Conservation (phyloP, 53 echinoderm and acorn worm species). For the Hippasteria phrygiana region DNA sequence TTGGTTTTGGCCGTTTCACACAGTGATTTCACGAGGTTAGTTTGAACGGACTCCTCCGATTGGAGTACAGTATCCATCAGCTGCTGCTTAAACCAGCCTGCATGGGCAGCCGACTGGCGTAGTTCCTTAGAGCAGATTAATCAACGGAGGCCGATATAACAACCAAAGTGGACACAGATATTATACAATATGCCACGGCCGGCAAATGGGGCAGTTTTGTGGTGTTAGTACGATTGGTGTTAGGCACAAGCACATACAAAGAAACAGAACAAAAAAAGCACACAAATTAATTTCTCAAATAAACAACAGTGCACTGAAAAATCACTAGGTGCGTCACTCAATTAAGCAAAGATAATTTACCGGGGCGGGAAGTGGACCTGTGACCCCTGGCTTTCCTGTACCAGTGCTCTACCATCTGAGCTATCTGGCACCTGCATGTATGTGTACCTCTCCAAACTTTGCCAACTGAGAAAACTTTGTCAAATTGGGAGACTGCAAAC, state of each 20-base stretch:
- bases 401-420: too few species aligned
- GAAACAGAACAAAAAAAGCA: not conserved
- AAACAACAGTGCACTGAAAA: too few species aligned
- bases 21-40: slow-evolving; percentile 46
- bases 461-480: too few species aligned
- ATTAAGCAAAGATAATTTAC: too few species aligned
- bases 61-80: slow-evolving; percentile 40
- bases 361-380: too few species aligned
- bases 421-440: too few species aligned
- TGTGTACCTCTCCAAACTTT: too few species aligned
- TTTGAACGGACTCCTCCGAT: slow-evolving; percentile 39
- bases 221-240: slow-evolving; percentile 5
- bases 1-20: slow-evolving; percentile 44
- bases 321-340: too few species aligned
- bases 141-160: not conserved
- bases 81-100: slow-evolving; percentile 55
- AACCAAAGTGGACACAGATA: not conserved
- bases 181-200: not conserved
- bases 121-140: slow-evolving; percentile 9
- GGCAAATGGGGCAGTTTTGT: not conserved
- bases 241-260: not conserved
- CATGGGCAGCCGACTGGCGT: slow-evolving; percentile 36
- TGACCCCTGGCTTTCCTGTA: too few species aligned
- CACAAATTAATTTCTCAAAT: not conserved
- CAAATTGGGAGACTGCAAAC: too few species aligned